Conservation (phyloP, 2,113 vertebrate species). For the sheep (Ovis aries) region ARS-UI_Ramb_v3.0 NC_056080.1:69788001-69788500, state of each 20-base stretch:
- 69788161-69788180: neutral
- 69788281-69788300: neutral
- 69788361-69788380: neutral
- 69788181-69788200: neutral
- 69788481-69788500: neutral
- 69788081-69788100: neutral
- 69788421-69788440: neutral
- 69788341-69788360: neutral
- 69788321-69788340: neutral
- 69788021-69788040: neutral
- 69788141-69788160: neutral
- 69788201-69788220: neutral
- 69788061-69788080: constrained; percentile 1
- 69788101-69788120: neutral
- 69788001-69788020: constrained; percentile 2
- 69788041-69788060: neutral
- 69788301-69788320: neutral
- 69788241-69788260: neutral
- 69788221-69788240: neutral
- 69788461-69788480: neutral
- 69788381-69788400: neutral
- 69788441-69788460: neutral
- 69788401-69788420: neutral
- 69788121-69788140: neutral
- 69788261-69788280: neutral